A percentile compares a stretch with the other conserved stretches of the same genome.
Evolutionary conservation across 1,140 invertebrate species (phyloP).

Genomic region (Scaptomyza pallida): DNA sequence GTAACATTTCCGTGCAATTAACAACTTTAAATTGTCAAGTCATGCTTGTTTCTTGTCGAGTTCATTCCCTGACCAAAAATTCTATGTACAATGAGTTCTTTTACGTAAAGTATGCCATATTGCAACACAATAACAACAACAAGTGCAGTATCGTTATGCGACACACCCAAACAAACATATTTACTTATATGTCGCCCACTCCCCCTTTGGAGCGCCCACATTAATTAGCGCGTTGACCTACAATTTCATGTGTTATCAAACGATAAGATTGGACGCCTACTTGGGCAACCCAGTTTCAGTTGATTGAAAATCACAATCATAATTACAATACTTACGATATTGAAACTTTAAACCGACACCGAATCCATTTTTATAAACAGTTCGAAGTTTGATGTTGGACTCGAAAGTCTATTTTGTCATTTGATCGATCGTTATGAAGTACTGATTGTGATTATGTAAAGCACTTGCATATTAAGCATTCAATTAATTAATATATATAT

Average conservation of each 20-base stretch:
- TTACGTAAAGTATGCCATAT: neutral
- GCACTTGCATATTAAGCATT: conserved; percentile 11
- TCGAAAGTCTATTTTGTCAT: neutral
- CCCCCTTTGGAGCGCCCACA: neutral
- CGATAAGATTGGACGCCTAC: conserved; percentile 64
- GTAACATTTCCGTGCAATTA: conserved; percentile 32
- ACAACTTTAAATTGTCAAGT: conserved; percentile 1
- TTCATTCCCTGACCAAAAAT: neutral
- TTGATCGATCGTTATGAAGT: conserved; percentile 60
- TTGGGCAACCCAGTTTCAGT: conserved; percentile 36
- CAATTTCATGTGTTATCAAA: conserved; percentile 60
- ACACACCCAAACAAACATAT: conserved; percentile 1
- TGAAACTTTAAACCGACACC: conserved; percentile 13
- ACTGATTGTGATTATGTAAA: conserved; percentile 30
- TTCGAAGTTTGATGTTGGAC: conserved; percentile 19
- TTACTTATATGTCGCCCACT: no score
- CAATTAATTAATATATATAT: conserved; percentile 1
- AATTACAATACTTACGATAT: conserved; percentile 1
- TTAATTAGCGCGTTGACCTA: conserved; percentile 66
- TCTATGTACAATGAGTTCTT: conserved; percentile 6
- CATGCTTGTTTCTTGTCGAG: neutral
- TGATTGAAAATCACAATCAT: conserved; percentile 1
- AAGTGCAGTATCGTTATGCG: conserved; percentile 4
- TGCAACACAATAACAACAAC: neutral
- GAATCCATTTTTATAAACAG: conserved; percentile 12